Evolutionary conservation across 2,888 invertebrate species (phyloP).

Genomic region (Apomyelois bistriatella): DNA sequence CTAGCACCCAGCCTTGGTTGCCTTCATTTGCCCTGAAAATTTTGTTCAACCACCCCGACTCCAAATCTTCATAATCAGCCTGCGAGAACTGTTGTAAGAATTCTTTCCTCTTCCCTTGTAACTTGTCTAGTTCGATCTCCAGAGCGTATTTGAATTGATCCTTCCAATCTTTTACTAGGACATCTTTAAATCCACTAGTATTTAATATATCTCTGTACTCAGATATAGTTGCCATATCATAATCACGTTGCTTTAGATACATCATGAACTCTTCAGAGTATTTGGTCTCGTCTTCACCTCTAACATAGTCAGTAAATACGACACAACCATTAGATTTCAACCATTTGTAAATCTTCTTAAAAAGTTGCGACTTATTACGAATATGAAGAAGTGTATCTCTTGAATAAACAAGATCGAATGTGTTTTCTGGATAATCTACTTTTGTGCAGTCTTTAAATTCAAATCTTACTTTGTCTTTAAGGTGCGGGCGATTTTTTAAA

Average conservation of each 20-base stretch:
- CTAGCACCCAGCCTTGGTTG: background rate
- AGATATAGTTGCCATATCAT: slow-evolving; percentile 6
- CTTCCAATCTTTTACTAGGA: background rate
- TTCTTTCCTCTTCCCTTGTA: background rate
- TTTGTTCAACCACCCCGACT: slow-evolving; percentile 2
- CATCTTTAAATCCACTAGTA: background rate
- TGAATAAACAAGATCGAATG: slow-evolving; percentile 15
- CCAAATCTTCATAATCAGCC: slow-evolving; percentile 3
- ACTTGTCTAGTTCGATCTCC: background rate
- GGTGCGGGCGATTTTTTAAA: background rate
- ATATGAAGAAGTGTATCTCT: slow-evolving; percentile 16
- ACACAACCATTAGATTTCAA: background rate
- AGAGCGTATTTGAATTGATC: background rate
- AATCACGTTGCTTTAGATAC: slow-evolving; percentile 13
- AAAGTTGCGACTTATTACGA: background rate
- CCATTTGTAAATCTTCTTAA: background rate
- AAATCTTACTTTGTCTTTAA: background rate
- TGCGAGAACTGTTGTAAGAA: background rate
- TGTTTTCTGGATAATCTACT: slow-evolving; percentile 11
- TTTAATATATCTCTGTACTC: background rate
- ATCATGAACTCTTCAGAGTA: slow-evolving; percentile 12
- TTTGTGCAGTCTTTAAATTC: background rate
- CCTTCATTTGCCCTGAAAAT: background rate
- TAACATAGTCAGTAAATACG: slow-evolving; percentile 11
- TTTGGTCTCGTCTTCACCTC: slow-evolving; percentile 15